A percentile compares a stretch with the other conserved stretches of the same genome.
phyloP scores from a whole-genome alignment of 2,888 invertebrate species.

The Epistrophella euchroma region DNA sequence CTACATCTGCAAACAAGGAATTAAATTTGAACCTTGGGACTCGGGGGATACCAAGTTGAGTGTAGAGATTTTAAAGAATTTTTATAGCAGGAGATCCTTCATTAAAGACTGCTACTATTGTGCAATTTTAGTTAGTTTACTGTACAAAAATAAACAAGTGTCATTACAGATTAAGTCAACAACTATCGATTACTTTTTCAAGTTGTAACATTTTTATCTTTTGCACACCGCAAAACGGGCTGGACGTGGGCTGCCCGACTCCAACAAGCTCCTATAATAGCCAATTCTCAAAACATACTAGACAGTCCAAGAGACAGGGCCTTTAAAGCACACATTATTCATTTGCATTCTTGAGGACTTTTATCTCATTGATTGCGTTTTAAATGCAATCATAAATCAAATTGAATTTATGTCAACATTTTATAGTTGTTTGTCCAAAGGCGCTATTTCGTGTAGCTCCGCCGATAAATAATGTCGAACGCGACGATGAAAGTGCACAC shows the following conservation, averaged over 20 bases:
- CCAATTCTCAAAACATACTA: slow-evolving; percentile 17
- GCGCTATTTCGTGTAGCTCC: slow-evolving; percentile 79
- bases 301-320: slow-evolving; percentile 20
- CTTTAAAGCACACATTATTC: slow-evolving; percentile 59
- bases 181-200: slow-evolving; percentile 63
- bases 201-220: slow-evolving; percentile 67
- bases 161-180: slow-evolving; percentile 4
- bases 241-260: slow-evolving; percentile 49
- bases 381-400: slow-evolving; percentile 81
- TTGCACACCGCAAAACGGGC: slow-evolving; percentile 36
- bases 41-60: no score
- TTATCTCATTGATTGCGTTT: slow-evolving; percentile 80
- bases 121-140: not conserved
- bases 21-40: no score
- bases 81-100: no score
- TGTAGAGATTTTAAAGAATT: no score
- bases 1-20: no score
- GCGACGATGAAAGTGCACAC: slow-evolving; percentile 15
- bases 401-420: slow-evolving; percentile 81
- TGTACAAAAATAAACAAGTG: not conserved
- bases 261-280: slow-evolving; percentile 23
- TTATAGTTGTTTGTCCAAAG: slow-evolving; percentile 80
- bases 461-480: slow-evolving; percentile 77
- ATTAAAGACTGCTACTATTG: not conserved
- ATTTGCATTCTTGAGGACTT: slow-evolving; percentile 73